Evolutionary conservation across 2,888 invertebrate species (phyloP), one percentile per base, ranked within the genome.

Genomic region (Salpingus planirostris): DNA sequence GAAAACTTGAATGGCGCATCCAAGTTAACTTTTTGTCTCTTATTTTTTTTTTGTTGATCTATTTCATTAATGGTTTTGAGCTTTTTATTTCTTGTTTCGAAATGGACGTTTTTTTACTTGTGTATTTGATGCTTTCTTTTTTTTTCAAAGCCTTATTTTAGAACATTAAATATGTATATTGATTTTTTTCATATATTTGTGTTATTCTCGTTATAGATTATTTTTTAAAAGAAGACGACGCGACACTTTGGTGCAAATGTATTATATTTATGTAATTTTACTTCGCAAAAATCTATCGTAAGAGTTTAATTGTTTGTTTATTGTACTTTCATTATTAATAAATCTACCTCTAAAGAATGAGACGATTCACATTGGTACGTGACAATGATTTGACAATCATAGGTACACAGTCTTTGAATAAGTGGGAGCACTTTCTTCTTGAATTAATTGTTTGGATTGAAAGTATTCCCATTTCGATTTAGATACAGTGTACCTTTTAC

Each of bases 341-440:
- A 66, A 65, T 65, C 66, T 66, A 66, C 66, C 66, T 66, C 66
- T 65, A 64, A 62, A n/a, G n/a, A n/a, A n/a, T n/a, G n/a, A n/a
- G n/a, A n/a, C n/a, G n/a, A n/a, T n/a, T n/a, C n/a, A n/a, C n/a
- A n/a, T n/a, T n/a, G n/a, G n/a, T n/a, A n/a, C n/a, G n/a, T n/a
- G n/a, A n/a, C n/a, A n/a, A n/a, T n/a, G n/a, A n/a, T n/a, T n/a
- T n/a, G n/a, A n/a, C n/a, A n/a, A n/a, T n/a, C n/a, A n/a, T n/a
- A n/a, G n/a, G n/a, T n/a, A n/a, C n/a, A n/a, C n/a, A n/a, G n/a
- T n/a, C n/a, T n/a, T n/a, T n/a, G n/a, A n/a, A n/a, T n/a, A n/a
- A n/a, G n/a, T n/a, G n/a, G n/a, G n/a, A n/a, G n/a, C n/a, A n/a
- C n/a, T n/a, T n/a, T n/a, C n/a, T n/a, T n/a, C n/a, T n/a, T n/a